Conservation (phyloP, 2,888 invertebrate species). For the Rotaria magnacalcarata region DNA sequence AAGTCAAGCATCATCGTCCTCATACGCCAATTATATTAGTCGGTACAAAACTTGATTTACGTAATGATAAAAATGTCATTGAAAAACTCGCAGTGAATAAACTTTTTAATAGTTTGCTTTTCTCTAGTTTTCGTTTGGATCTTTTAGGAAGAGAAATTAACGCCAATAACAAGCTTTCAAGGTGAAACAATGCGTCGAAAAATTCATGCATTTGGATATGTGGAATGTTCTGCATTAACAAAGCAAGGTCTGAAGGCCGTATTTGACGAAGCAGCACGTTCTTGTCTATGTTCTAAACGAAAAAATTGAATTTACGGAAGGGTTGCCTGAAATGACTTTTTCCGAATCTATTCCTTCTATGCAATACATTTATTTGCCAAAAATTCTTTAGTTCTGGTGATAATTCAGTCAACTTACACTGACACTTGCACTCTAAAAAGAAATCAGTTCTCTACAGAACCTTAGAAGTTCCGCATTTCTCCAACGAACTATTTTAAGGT, state of each 20-base stretch:
- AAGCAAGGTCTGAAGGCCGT: conserved; percentile 97
- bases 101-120: not conserved
- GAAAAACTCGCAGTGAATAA: conserved; percentile 39
- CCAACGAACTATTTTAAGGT: too few species aligned
- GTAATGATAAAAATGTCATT: conserved; percentile 37
- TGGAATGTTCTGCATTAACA: conserved; percentile 93
- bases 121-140: not conserved
- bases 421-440: too few species aligned
- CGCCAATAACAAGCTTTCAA: not conserved
- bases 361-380: too few species aligned
- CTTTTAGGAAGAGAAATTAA: conserved; percentile 31
- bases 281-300: conserved; percentile 81
- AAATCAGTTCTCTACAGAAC: too few species aligned
- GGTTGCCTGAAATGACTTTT: too few species aligned
- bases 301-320: conserved; percentile 63
- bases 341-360: too few species aligned
- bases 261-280: conserved; percentile 91
- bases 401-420: too few species aligned
- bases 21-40: conserved; percentile 43
- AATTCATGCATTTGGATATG: conserved; percentile 79
- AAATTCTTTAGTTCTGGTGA: too few species aligned
- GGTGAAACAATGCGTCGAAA: conserved; percentile 51
- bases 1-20: conserved; percentile 43
- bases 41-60: conserved; percentile 45
- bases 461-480: too few species aligned